phyloP scores from a whole-genome alignment of 2,797 vertebrate genomes.

The Meriones psammophilus region DNA sequence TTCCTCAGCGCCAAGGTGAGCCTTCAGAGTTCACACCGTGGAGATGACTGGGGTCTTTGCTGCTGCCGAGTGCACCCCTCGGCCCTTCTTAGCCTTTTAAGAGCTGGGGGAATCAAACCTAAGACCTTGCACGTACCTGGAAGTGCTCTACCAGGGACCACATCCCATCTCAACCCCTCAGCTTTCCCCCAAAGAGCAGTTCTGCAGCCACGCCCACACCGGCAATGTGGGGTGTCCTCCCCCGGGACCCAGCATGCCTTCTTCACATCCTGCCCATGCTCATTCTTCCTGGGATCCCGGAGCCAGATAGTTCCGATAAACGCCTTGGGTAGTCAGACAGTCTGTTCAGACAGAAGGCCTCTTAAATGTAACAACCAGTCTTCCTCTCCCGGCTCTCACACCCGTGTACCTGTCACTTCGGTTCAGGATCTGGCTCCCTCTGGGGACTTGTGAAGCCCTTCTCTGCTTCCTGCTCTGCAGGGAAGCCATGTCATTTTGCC shows the following conservation, averaged over 20 bases:
- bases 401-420: constrained; percentile 61
- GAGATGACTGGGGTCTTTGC: fast-evolving
- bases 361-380: constrained; percentile 79
- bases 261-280: constrained; percentile 72
- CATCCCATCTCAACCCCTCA: fast-evolving
- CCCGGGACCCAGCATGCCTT: constrained; percentile 48
- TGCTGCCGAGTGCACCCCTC: fast-evolving
- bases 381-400: constrained; percentile 77
- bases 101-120: background rate
- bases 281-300: constrained; percentile 78
- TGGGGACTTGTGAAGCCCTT: constrained; percentile 39
- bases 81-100: background rate
- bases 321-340: constrained; percentile 67
- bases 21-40: too few relatives aligned
- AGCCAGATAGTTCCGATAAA: constrained; percentile 82
- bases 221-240: background rate
- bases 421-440: constrained; percentile 78
- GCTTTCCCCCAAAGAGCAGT: background rate
- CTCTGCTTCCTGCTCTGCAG: background rate
- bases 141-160: background rate
- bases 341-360: constrained; percentile 75
- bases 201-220: background rate
- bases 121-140: background rate
- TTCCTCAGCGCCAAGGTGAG: background rate
- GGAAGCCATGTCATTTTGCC: background rate